Evolutionary conservation across 35 echinoderm and acorn worm species (phyloP).

Genomic region (Apostichopus californicus): DNA sequence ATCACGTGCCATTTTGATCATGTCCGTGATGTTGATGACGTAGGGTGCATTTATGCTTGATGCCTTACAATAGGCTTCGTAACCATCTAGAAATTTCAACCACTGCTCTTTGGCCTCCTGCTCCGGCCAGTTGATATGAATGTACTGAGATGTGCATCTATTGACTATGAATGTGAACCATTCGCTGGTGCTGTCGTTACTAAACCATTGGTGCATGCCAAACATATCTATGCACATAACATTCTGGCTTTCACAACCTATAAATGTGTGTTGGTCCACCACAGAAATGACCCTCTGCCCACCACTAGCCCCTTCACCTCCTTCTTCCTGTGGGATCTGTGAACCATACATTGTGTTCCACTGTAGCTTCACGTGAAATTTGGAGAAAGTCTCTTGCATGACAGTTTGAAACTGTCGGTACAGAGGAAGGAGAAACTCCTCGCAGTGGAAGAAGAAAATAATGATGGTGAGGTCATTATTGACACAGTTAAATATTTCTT

Average conservation of each 20-base stretch:
- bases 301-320: neutral
- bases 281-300: neutral
- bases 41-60: neutral
- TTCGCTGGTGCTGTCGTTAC: neutral
- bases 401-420: neutral
- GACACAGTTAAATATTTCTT: neutral
- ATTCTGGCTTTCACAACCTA: conserved; percentile 30
- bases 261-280: conserved; percentile 35
- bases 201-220: conserved; percentile 23
- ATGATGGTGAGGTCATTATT: neutral
- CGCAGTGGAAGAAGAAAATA: conserved; percentile 23
- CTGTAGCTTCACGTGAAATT: neutral
- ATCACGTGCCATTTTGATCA: neutral
- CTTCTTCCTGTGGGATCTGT: neutral
- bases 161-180: neutral
- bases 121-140: conserved; percentile 19
- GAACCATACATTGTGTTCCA: conserved; percentile 33
- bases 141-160: conserved; percentile 6
- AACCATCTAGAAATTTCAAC: neutral
- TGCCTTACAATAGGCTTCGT: neutral
- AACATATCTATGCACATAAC: conserved; percentile 24
- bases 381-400: neutral
- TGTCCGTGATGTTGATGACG: neutral
- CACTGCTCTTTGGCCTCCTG: neutral
- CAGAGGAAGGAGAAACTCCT: neutral